Evolutionary conservation across 2,888 invertebrate genomes (phyloP).

Genomic region (Emesis furor): DNA sequence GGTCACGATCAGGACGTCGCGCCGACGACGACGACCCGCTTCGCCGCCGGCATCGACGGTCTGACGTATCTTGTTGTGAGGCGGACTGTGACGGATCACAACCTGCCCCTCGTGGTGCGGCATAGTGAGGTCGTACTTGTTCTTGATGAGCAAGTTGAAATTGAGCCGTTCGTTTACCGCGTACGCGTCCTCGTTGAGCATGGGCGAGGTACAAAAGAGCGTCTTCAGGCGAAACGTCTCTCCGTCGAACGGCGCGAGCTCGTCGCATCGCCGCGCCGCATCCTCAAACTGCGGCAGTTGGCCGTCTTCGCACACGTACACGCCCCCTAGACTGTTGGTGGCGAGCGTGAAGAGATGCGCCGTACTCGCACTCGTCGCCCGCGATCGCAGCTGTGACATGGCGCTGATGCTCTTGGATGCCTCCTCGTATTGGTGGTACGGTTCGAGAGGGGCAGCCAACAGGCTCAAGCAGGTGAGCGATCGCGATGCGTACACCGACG

Average conservation of each 20-base stretch:
- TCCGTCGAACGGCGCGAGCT: conserved; percentile 26
- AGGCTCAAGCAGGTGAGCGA: conserved; percentile 22
- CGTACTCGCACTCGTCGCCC: conserved; percentile 12
- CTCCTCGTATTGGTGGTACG: conserved; percentile 22
- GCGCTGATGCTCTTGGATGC: conserved; percentile 26
- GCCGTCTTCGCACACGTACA: conserved; percentile 25
- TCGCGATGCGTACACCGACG: conserved; percentile 21
- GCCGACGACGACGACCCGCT: neutral
- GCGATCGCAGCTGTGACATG: conserved; percentile 18
- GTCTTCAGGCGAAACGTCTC: conserved; percentile 23
- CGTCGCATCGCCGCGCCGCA: conserved; percentile 2
- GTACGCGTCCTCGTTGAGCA: conserved; percentile 24
- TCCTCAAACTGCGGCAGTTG: conserved; percentile 19
- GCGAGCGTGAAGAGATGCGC: conserved; percentile 27
- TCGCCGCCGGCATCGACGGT: conserved; percentile 10
- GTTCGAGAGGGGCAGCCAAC: conserved; percentile 20
- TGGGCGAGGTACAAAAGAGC: conserved; percentile 16
- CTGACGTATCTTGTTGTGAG: conserved; percentile 18
- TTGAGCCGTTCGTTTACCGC: conserved; percentile 25
- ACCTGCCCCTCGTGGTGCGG: conserved; percentile 24
- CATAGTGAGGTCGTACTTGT: conserved; percentile 20
- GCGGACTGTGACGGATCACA: conserved; percentile 21
- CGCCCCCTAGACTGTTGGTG: conserved; percentile 22
- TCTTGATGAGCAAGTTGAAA: conserved; percentile 23
- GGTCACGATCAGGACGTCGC: conserved; percentile 18